Evolutionary conservation across 2,888 invertebrate species (phyloP).

Genomic region (Loripinus fragilis): DNA sequence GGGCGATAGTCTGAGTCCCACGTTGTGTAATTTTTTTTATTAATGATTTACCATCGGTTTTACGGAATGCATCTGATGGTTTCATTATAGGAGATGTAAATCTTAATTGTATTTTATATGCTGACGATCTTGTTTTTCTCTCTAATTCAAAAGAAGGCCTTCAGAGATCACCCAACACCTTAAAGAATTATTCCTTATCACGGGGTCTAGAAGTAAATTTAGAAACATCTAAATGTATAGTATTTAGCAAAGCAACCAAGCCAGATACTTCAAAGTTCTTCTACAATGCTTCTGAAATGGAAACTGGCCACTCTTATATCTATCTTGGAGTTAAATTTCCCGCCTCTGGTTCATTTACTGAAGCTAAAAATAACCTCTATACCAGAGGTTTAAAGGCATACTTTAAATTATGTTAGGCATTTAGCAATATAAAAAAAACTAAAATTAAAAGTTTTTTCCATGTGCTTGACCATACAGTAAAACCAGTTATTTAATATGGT

Average conservation of each 20-base stretch:
- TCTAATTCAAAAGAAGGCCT: not conserved
- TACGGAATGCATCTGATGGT: not conserved
- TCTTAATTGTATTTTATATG: not conserved
- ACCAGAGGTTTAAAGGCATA: not conserved
- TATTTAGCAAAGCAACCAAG: conserved; percentile 2
- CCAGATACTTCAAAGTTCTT: not conserved
- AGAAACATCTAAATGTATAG: not conserved
- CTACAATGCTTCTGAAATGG: not conserved
- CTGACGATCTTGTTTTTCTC: not conserved
- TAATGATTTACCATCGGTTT: not conserved
- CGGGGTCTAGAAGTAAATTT: not conserved
- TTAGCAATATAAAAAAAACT: not conserved
- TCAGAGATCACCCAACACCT: not conserved
- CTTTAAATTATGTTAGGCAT: not conserved
- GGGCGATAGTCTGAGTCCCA: no score
- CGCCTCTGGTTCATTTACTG: not conserved
- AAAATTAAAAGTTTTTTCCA: not conserved
- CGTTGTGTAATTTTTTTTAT: no score
- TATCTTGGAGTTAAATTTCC: not conserved
- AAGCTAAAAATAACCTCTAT: not conserved
- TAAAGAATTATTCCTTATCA: not conserved
- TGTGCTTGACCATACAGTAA: conserved; percentile 1
- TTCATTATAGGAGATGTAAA: not conserved
- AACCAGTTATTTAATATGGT: not conserved
- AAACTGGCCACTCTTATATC: not conserved